Conservation (phyloP, 1,140 invertebrate genomes). For the Batillaria attramentaria region DNA sequence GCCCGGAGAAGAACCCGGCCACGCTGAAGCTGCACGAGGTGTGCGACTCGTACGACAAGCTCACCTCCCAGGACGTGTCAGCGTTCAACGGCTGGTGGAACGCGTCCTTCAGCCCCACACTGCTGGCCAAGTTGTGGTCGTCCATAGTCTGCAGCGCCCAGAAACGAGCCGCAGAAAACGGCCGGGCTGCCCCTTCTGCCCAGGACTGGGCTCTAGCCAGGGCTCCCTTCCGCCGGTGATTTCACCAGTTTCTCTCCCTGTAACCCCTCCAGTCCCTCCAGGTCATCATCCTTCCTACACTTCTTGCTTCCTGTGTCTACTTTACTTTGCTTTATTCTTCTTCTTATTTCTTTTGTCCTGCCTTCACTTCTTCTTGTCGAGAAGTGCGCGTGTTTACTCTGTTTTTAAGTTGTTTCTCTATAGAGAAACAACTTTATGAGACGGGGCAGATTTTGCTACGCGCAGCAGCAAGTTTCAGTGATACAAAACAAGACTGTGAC, state of each 20-base stretch:
- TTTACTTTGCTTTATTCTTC: background rate
- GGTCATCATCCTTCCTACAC: background rate
- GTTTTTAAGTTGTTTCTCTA: too few species aligned
- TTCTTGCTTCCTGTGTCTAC: background rate
- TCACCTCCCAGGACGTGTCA: slow-evolving; percentile 19
- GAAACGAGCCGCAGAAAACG: slow-evolving; percentile 38
- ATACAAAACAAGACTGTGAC: too few species aligned
- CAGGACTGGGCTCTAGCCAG: slow-evolving; percentile 49
- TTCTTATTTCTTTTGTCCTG: too few species aligned
- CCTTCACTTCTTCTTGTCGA: too few species aligned
- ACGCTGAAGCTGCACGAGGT: slow-evolving; percentile 47
- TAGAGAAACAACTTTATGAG: too few species aligned
- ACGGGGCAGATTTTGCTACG: too few species aligned
- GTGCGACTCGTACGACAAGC: slow-evolving; percentile 42
- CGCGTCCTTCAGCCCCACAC: slow-evolving; percentile 55
- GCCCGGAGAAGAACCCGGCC: slow-evolving; percentile 41
- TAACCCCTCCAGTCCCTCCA: background rate
- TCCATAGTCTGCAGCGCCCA: slow-evolving; percentile 49
- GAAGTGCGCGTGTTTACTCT: too few species aligned
- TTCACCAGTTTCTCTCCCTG: background rate
- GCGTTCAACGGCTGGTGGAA: slow-evolving; percentile 56
- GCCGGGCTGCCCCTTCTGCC: slow-evolving; percentile 21
- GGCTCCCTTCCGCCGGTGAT: slow-evolving; percentile 40
- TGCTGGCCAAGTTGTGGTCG: slow-evolving; percentile 57
- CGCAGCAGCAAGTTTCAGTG: too few species aligned